Evolutionary conservation across 2,113 vertebrate genomes (phyloP).

Genomic region (Deroptyus accipitrinus): DNA sequence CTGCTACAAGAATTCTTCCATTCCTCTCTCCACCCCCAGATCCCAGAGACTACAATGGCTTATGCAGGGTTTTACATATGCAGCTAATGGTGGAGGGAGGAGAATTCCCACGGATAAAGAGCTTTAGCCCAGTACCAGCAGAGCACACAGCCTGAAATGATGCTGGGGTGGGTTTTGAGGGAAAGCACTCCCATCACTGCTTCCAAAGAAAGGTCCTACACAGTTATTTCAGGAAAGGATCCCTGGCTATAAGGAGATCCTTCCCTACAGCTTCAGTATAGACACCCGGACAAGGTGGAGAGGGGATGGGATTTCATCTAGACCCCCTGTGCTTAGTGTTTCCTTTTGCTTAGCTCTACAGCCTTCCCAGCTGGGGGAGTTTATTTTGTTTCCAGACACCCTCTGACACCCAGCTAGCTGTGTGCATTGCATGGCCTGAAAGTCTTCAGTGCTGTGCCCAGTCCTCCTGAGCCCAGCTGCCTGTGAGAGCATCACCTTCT

Average conservation of each 20-base stretch:
- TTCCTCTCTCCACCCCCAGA: slow-evolving; percentile 55
- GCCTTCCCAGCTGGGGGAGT: neutral
- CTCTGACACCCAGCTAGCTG: neutral
- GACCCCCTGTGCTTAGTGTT: neutral
- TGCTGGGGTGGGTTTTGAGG: slow-evolving; percentile 16
- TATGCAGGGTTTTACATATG: slow-evolving; percentile 38
- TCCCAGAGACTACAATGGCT: slow-evolving; percentile 52
- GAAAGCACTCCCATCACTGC: neutral
- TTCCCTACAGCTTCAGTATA: neutral
- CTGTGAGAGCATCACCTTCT: neutral
- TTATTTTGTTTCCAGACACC: neutral
- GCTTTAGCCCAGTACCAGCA: slow-evolving; percentile 7
- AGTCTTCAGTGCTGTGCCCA: neutral
- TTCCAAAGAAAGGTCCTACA: neutral
- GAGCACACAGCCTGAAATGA: neutral
- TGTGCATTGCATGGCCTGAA: neutral
- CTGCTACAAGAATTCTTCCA: slow-evolving; percentile 58
- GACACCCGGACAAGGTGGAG: neutral
- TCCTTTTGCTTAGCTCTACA: neutral
- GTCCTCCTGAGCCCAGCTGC: neutral
- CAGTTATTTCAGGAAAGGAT: neutral
- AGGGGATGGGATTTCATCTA: neutral
- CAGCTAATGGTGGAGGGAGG: slow-evolving; percentile 39
- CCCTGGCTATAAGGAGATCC: neutral
- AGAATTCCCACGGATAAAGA: slow-evolving; percentile 43